Percentiles rank a stretch among this genome's conserved stretches.
phyloP scores from a whole-genome alignment of 2,113 vertebrate genomes.

The Centrocercus urophasianus region DNA sequence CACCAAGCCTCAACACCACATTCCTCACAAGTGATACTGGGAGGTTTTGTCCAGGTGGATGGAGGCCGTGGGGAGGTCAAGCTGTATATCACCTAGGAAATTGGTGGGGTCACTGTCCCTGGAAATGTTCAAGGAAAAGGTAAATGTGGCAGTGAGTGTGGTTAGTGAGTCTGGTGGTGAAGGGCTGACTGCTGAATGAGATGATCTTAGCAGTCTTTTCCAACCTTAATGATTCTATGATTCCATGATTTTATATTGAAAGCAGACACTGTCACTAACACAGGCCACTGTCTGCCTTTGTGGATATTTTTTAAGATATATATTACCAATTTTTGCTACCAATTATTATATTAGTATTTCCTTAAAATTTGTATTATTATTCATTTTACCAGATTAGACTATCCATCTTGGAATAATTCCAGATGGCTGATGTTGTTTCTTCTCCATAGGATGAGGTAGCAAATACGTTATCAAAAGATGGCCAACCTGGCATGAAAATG shows the following conservation, averaged over 20 bases:
- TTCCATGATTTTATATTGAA: neutral
- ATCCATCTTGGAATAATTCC: neutral
- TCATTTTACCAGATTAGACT: neutral
- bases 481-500: neutral
- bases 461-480: neutral
- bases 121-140: too few species aligned
- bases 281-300: neutral
- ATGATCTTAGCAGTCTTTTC: too few species aligned
- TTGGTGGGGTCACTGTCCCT: too few species aligned
- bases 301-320: neutral
- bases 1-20: rapidly evolving
- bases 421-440: too few species aligned
- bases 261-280: neutral
- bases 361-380: neutral
- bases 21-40: neutral
- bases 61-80: neutral
- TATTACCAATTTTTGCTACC: neutral
- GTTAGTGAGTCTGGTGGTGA: too few species aligned
- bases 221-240: too few species aligned
- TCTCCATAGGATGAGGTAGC: neutral
- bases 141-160: too few species aligned
- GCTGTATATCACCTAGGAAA: too few species aligned
- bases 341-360: neutral
- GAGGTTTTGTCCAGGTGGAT: neutral
- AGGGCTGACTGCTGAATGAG: too few species aligned